Evolutionary conservation across 2,113 vertebrate genomes (phyloP), one percentile per base, ranked within the genome.

Genomic region (Macroglossus sobrinus): DNA sequence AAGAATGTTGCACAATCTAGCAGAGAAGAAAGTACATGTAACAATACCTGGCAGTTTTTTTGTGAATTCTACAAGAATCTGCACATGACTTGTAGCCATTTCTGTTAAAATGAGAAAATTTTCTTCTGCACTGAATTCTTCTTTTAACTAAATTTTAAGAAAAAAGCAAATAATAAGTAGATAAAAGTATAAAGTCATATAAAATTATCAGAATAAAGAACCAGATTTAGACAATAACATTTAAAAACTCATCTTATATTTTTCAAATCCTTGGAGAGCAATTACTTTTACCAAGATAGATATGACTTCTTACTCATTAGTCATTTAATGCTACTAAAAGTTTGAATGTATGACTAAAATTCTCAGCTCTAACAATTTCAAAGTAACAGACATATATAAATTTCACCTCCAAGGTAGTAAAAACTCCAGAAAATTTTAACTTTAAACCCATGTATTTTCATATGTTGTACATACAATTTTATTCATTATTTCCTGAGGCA

Each of bases 51-150:
- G 99, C 90, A 99, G 99, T 88, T 99, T 99, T 98, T 99, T 99
- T 24, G 99, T 99, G 98, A 99, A 99, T 98, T 99, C 99, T 94
- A 99, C 99, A 66, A 99, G 99, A 88, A 99, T 99, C 95, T 99
- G 99, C 74, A 99, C 99, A 35, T 99, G 99, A 98, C 98, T 99
- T 30, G 99, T 99, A 89, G 99, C 99, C 99, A 99, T 99, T 98
- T 99, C 99, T 63, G 99, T 99, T 98, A 99, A 98, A 72, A 99
- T 99, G 21, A 99, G 99, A 98, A 99, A 99, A 98, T 99, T 99
- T 98, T 99, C 99, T 97, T 99, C 99, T 82, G 98, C 98, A 3
- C 98, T 99, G 98, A 99, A 99, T 98, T 99, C 99, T 45, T 99
- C 99, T 12, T 99, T 99, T 76, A 99, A 98, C 99, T 99, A 97